phyloP scores from a whole-genome alignment of 2,888 invertebrate species.

The Deilephila porcellus region DNA sequence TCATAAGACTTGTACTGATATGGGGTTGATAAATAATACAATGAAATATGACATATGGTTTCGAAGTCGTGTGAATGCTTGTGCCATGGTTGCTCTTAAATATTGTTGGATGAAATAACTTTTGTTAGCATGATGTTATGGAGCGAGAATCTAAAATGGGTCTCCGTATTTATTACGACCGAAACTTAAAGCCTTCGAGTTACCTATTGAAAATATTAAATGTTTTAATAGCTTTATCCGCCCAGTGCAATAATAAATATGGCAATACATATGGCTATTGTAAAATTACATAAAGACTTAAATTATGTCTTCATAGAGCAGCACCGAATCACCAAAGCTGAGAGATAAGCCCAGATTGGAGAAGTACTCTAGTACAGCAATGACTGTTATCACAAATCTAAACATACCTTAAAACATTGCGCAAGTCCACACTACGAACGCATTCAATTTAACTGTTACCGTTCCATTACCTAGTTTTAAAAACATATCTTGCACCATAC shows the following conservation, averaged over 20 bases:
- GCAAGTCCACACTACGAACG: not conserved
- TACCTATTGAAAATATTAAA: no score
- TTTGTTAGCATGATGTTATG: not conserved
- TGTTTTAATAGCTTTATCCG: no score
- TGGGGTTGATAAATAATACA: slow-evolving; percentile 21
- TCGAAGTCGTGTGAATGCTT: not conserved
- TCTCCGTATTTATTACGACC: no score
- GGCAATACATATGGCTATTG: no score
- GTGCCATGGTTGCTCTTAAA: not conserved
- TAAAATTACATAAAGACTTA: no score
- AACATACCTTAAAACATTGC: not conserved
- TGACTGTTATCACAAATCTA: slow-evolving; percentile 1
- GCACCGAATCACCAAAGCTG: no score
- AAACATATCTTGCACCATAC: slow-evolving; percentile 21
- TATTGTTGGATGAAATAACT: not conserved
- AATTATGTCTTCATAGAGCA: no score
- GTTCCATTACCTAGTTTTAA: slow-evolving; percentile 11
- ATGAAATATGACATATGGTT: not conserved
- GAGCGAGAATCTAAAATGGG: not conserved
- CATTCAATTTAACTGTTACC: not conserved
- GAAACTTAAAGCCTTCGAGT: no score
- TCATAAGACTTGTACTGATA: slow-evolving; percentile 34
- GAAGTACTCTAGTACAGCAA: not conserved
- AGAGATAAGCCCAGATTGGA: no score
- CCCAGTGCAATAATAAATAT: no score